Evolutionary conservation across 2,113 vertebrate species (phyloP).

Genomic region (Capreolus pygargus): DNA sequence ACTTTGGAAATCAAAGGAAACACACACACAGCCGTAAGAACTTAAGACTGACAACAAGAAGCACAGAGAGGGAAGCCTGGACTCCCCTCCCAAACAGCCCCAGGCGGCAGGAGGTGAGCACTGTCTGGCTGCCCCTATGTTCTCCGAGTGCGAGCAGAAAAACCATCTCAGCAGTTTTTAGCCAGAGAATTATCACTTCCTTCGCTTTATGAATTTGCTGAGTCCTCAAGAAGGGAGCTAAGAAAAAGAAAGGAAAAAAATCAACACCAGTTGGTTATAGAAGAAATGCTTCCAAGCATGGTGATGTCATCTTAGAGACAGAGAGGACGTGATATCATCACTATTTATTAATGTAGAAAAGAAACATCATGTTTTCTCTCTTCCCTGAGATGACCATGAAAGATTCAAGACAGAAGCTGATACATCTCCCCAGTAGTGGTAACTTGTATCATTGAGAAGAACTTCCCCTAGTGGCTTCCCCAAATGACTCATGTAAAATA

Average conservation of each 20-base stretch:
- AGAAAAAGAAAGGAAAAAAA: neutral
- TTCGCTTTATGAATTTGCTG: constrained; percentile 11
- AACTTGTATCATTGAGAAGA: neutral
- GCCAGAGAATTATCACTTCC: neutral
- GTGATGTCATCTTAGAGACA: neutral
- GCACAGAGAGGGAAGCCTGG: neutral
- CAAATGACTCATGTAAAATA: neutral
- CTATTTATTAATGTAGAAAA: neutral
- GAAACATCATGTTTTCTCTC: neutral
- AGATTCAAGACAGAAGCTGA: neutral
- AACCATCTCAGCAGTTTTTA: neutral
- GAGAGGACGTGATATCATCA: neutral
- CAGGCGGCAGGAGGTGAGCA: neutral
- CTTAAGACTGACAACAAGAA: neutral
- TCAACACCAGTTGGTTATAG: neutral
- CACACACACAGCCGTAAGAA: neutral
- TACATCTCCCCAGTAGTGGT: neutral
- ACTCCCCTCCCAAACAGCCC: neutral
- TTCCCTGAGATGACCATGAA: neutral
- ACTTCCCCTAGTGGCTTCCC: neutral
- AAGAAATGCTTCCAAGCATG: neutral
- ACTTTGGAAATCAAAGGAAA: neutral
- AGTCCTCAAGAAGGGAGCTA: neutral
- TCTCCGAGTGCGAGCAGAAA: neutral
- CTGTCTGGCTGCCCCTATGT: neutral